These are phyloP conservation scores for Drosophila pseudotakahashii DNA, from an alignment of 2,888 invertebrate genomes.

Conservation along the genomic window DNA sequence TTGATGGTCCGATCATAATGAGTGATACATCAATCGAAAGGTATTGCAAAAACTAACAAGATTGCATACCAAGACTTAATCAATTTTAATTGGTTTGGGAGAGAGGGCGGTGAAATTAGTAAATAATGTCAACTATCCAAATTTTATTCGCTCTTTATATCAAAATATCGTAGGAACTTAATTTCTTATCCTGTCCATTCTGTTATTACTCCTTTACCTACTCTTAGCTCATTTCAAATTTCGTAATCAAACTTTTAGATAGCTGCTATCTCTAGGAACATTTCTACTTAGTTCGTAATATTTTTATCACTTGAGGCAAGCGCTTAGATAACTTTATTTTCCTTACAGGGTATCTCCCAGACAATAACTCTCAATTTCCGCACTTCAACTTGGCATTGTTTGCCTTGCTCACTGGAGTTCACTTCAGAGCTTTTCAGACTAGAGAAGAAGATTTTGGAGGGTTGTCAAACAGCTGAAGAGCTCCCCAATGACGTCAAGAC, in stretches of 20 bases:
- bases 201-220: not conserved
- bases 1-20: no score
- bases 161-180: not conserved
- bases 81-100: no score
- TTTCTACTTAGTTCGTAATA: not conserved
- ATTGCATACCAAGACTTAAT: no score
- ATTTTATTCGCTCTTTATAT: no score
- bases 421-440: conserved; percentile 20
- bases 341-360: conserved; percentile 13
- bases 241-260: not conserved
- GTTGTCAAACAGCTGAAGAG: conserved; percentile 21
- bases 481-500: conserved; percentile 32
- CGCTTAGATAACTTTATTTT: conserved; percentile 14
- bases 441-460: conserved; percentile 8
- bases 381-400: conserved; percentile 30
- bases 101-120: no score
- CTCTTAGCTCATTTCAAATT: not conserved
- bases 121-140: no score
- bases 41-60: no score
- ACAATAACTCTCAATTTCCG: conserved; percentile 11
- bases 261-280: not conserved
- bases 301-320: not conserved
- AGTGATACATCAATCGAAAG: no score
- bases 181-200: not conserved
- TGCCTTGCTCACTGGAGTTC: conserved; percentile 24